Base-by-base conservation (phyloP, 2,797 vertebrate species). In the Eremophila alpestris region DNA sequence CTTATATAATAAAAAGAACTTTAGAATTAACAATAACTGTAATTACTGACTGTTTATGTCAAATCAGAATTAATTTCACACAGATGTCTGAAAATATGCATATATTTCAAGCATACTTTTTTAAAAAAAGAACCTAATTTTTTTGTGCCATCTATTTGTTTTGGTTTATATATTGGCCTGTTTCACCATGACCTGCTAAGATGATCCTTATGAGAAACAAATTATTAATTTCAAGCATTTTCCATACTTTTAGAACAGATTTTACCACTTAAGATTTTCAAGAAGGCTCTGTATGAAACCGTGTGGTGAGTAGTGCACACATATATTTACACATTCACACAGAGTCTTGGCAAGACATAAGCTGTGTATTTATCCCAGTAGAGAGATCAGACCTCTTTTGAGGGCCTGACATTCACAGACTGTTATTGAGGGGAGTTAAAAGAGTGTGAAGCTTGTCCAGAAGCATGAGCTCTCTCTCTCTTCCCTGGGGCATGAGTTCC, bases 251-350 rank as follows among this genome's bases (percentile, higher is more conserved):
- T 56, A 49, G n/a, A 89, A 59, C 19, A 78, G 51, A 78, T 68
- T 86, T 83, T 90, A 40, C 34, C 10, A 20, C 7, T 58, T 32
- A 46, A 52, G 22, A 36, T 65, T 84, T 92, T 81, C 18, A 32
- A 58, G 46, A 62, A 68, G 32, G 1, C 19, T 78, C 18, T 27
- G 4, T 60, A 30, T 52, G 43, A 75, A 94, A 36, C 14, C 4
- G 1, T 34, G 7, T 56, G 38, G 43, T 36, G 24, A 5, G 45
- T 22, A 55, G 8, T n/a, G 16, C 7, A 34, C 12, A 10, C 11
- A 30, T 0, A 24, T 13, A 30, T 11, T 22, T 7, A 38, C 21
- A 22, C 0, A 26, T 0, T 38, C 38, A 67, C 3, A 27, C 0
- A 30, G 3, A 34, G 16, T 54, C 23, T 83, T 77, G 55, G 74